Percentiles rank a stretch among this genome's conserved stretches.
These are phyloP conservation scores for Orgyia antiqua DNA, from an alignment of 2,888 invertebrate species.

Conservation along the genomic window DNA sequence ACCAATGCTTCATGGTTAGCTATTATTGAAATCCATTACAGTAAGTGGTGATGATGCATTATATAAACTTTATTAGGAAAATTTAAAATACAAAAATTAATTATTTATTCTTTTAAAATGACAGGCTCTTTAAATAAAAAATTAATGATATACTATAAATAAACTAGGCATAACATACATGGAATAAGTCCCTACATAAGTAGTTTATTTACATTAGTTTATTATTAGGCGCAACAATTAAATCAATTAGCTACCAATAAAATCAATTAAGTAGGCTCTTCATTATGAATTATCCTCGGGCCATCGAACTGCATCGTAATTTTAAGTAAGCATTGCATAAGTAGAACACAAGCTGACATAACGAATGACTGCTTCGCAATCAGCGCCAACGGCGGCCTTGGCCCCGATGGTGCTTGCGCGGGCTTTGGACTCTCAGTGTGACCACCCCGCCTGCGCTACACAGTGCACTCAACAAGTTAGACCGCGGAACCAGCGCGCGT, in stretches of 20 bases:
- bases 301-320: constrained; percentile 67
- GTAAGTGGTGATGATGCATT: no score
- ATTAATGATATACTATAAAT: no score
- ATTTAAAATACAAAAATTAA: no score
- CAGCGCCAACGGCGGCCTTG: constrained; percentile 54
- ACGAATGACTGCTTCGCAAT: constrained; percentile 65
- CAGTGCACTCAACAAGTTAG: constrained; percentile 35
- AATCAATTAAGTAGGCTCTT: constrained; percentile 3
- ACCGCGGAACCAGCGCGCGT: constrained; percentile 40
- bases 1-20: no score
- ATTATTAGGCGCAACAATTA: no score
- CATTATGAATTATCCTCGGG: constrained; percentile 34
- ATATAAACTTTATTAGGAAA: no score
- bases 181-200: no score
- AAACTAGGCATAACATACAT: no score
- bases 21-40: no score
- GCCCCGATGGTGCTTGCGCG: constrained; percentile 49
- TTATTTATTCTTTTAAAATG: no score
- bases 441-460: constrained; percentile 20
- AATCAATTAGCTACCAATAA: not conserved
- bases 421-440: constrained; percentile 26
- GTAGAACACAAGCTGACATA: constrained; percentile 75
- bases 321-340: constrained; percentile 65
- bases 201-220: no score
- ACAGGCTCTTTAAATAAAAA: no score